A percentile compares a stretch with the other conserved stretches of the same genome.
phyloP scores from a whole-genome alignment of 2,797 vertebrate genomes.

The Oceanodroma leucorhoa region DNA sequence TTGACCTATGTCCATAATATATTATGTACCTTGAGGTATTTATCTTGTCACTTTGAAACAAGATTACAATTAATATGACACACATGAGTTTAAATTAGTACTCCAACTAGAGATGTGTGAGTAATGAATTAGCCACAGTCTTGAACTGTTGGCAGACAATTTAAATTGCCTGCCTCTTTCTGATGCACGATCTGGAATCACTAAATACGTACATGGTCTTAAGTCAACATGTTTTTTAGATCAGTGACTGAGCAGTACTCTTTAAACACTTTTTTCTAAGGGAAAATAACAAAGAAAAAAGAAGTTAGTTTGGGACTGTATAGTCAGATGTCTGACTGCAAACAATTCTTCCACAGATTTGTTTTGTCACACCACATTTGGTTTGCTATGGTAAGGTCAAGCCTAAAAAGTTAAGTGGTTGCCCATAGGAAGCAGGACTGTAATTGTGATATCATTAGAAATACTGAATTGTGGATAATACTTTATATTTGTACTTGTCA shows the following conservation, averaged over 20 bases:
- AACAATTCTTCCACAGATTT: slow-evolving; percentile 68
- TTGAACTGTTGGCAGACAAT: slow-evolving; percentile 71
- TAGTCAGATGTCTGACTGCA: slow-evolving; percentile 59
- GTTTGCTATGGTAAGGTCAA: slow-evolving; percentile 60
- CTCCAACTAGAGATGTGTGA: slow-evolving; percentile 71
- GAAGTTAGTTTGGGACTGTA: slow-evolving; percentile 26
- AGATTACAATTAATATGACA: slow-evolving; percentile 78
- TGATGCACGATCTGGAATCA: slow-evolving; percentile 43
- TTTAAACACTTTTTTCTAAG: background rate
- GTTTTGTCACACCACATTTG: slow-evolving; percentile 54
- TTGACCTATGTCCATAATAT: slow-evolving; percentile 77
- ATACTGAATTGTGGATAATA: slow-evolving; percentile 76
- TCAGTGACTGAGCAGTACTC: slow-evolving; percentile 15
- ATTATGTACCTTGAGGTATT: slow-evolving; percentile 78
- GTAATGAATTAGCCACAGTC: slow-evolving; percentile 78
- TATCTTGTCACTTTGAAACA: slow-evolving; percentile 78
- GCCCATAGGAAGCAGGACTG: slow-evolving; percentile 45
- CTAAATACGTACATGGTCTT: slow-evolving; percentile 34
- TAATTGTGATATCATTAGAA: slow-evolving; percentile 75
- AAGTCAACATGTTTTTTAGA: slow-evolving; percentile 57
- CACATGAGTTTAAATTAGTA: slow-evolving; percentile 77
- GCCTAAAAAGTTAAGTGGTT: slow-evolving; percentile 57
- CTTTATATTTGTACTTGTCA: slow-evolving; percentile 75
- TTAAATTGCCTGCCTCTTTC: slow-evolving; percentile 71
- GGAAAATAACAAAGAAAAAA: background rate